These are phyloP conservation scores for Diplosoma virens DNA, from an alignment of 23 tunicate genomes.

Conservation along the genomic window DNA sequence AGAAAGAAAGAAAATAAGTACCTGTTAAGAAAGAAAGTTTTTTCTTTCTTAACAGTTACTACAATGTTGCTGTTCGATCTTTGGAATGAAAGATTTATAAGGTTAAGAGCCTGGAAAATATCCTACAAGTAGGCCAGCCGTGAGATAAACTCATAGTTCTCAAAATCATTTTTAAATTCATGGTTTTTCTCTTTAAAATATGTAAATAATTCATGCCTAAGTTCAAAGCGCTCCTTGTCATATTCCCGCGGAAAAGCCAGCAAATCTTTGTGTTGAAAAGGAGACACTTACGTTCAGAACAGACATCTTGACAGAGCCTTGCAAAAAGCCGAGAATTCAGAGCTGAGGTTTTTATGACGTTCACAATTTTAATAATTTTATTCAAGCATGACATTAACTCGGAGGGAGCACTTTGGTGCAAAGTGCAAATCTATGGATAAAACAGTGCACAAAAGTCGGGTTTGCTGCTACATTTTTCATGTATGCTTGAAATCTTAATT, in stretches of 20 bases:
- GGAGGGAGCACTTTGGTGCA: conserved; percentile 64
- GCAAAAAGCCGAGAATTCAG: conserved; percentile 50
- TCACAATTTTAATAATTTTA: conserved; percentile 37
- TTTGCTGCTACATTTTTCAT: conserved; percentile 47
- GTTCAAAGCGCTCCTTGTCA: conserved; percentile 39
- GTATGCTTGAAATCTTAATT: conserved; percentile 63
- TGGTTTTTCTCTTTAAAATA: conserved; percentile 39
- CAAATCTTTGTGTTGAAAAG: conserved; percentile 46
- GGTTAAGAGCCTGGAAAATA: conserved; percentile 48
- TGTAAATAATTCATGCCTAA: conserved; percentile 24
- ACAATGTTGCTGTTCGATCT: conserved; percentile 37
- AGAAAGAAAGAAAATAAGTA: no score
- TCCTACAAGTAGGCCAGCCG: conserved; percentile 64
- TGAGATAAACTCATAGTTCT: conserved; percentile 47
- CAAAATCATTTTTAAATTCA: conserved; percentile 50
- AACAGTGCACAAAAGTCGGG: conserved; percentile 42
- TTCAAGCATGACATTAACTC: conserved; percentile 49
- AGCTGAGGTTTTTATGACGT: conserved; percentile 45
- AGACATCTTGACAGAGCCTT: conserved; percentile 50
- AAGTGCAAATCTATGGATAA: conserved; percentile 57
- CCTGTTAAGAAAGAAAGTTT: conserved; percentile 38
- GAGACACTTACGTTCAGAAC: conserved; percentile 53
- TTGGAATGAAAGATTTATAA: conserved; percentile 41
- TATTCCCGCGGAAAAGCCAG: conserved; percentile 52
- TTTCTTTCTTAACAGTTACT: conserved; percentile 11